Evolutionary conservation across 1,140 invertebrate genomes (phyloP), one percentile per base, ranked within the genome.

Genomic region (Planococcus citri): DNA sequence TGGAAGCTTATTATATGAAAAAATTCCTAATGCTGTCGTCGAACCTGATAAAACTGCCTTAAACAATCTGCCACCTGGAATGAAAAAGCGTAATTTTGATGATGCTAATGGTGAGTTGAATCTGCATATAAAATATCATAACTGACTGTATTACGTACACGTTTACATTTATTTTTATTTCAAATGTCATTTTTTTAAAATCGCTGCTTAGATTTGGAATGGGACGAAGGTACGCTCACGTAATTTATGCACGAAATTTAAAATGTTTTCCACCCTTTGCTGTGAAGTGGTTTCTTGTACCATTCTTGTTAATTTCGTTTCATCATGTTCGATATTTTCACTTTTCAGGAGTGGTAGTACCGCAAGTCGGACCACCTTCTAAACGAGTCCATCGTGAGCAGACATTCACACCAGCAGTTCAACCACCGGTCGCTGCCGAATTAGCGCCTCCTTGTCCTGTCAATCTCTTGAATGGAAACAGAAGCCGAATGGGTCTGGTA

Each of bases 1-100:
- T 78, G 91, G 90, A 71, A 91, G 89, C 78, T 80, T 92, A 72
- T 76, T 92, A 67, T 93, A 92, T 75, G 90, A 92, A 77, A 84
- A 88, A 76, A 85, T 92, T 72, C 86, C 88, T 69, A 91, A 90
- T 57, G 67, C 67, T 6, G 70, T 33, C n/a, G 6, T 27, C 1
- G 88, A 90, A 76, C 80, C 85, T 68, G 88, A 91, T 72, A 87
- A 85, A 76, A 77, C 83, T 51, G 79, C 82, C 8, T 75, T 83
- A 29, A 86, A 81, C 69, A 83, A 79, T 78, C 74, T 81, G 57
- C 78, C 77, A 14, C 77, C 75, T 72, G 76, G 25, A 85, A 77
- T 90, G 71, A 91, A 89, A 78, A 84, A 89, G 78, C 81, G 88
- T 71, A 82, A 84, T 4, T 93, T 91, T 78, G 91, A 94, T 75